Percentiles rank a stretch among this genome's conserved stretches.
Evolutionary conservation across 2,113 vertebrate species (phyloP).

Genomic region (Eleginops maclovinus): DNA sequence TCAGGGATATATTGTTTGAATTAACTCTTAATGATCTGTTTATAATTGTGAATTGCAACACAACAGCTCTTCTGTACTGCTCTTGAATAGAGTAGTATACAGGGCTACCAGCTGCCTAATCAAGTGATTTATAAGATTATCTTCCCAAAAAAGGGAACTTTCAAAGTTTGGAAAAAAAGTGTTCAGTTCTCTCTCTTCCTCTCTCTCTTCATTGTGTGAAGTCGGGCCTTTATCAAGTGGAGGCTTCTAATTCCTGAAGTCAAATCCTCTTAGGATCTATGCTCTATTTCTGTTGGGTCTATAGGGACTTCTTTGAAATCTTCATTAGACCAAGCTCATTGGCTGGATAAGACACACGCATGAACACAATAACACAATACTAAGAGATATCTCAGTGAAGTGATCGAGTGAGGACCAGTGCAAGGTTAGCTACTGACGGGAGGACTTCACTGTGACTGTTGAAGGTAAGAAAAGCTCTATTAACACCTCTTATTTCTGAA

Average conservation of each 20-base stretch:
- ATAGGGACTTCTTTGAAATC: conserved; percentile 83
- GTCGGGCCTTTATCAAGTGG: conserved; percentile 78
- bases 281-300: conserved; percentile 90
- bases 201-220: conserved; percentile 60
- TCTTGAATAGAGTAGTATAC: conserved; percentile 1
- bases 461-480: conserved; percentile 63
- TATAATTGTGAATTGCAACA: neutral
- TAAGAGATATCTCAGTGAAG: conserved; percentile 64
- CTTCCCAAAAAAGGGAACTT: neutral
- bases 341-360: conserved; percentile 76
- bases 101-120: neutral
- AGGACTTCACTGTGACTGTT: conserved; percentile 41
- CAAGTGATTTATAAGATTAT: conserved; percentile 23
- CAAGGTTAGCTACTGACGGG: conserved; percentile 41
- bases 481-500: neutral
- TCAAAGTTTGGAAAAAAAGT: neutral
- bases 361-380: conserved; percentile 66
- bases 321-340: conserved; percentile 78
- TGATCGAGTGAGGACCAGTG: conserved; percentile 53
- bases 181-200: conserved; percentile 1
- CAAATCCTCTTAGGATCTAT: conserved; percentile 93
- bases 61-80: conserved; percentile 12
- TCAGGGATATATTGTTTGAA: conserved; percentile 12
- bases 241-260: conserved; percentile 87
- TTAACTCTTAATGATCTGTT: conserved; percentile 54